Percentiles rank a stretch among this genome's conserved stretches.
phyloP scores from a whole-genome alignment of 2,113 vertebrate genomes.

The Leptocoma aspasia region DNA sequence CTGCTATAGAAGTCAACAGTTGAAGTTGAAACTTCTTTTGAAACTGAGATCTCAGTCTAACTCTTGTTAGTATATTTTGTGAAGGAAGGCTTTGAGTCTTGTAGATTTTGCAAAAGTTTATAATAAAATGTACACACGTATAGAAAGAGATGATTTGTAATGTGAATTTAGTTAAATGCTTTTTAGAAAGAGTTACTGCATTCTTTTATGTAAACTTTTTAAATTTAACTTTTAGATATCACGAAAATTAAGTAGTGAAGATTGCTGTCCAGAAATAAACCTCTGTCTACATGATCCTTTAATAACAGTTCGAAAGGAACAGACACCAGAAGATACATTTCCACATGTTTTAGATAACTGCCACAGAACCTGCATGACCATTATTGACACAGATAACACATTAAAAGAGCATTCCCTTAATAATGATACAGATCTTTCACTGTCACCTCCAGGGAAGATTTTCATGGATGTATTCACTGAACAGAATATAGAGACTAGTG shows the following conservation, averaged over 20 bases:
- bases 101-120: not conserved
- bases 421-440: not conserved
- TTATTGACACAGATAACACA: not conserved
- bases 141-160: not conserved
- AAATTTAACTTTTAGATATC: not conserved
- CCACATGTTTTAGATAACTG: not conserved
- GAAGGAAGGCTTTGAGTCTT: not conserved
- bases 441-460: not conserved
- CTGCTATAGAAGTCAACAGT: not conserved
- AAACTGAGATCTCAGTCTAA: not conserved
- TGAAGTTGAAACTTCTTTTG: not conserved
- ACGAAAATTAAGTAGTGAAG: constrained; percentile 13
- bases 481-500: not conserved
- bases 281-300: not conserved
- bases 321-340: not conserved
- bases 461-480: not conserved
- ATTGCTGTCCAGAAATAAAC: constrained; percentile 28
- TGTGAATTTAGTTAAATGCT: not conserved
- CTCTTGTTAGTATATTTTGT: not conserved
- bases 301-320: not conserved
- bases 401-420: constrained; percentile 7
- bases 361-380: not conserved
- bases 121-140: not conserved
- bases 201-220: not conserved
- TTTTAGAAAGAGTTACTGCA: not conserved